These are phyloP conservation scores for Hydractinia echinata DNA, from an alignment of 30 jellyfish, hydroid and myxozoan genomes.

Conservation along the genomic window DNA sequence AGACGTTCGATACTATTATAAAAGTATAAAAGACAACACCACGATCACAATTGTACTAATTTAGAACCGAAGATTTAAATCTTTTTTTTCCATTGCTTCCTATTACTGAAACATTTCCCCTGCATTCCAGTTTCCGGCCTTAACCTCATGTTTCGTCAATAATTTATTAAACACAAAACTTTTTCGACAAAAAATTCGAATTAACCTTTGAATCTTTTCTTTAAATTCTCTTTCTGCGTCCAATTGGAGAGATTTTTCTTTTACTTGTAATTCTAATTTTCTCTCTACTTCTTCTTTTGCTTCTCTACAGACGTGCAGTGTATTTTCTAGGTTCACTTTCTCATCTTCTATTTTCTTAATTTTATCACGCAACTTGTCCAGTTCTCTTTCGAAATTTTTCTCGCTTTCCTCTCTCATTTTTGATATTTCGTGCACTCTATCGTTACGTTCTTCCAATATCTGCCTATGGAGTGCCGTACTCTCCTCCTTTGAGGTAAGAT, in stretches of 20 bases:
- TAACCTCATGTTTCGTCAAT: no score
- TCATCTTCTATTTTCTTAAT: neutral
- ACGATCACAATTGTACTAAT: no score
- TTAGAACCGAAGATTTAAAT: no score
- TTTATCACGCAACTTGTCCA: neutral
- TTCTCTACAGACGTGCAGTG: neutral
- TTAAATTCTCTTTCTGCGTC: neutral
- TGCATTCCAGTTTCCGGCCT: no score
- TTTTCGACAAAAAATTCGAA: no score
- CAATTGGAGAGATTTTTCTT: no score
- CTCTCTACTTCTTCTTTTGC: neutral
- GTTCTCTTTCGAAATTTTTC: neutral
- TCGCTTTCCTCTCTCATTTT: constrained; percentile 7
- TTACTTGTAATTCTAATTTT: no score
- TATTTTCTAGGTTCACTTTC: neutral
- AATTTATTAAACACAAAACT: no score
- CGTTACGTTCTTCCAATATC: constrained; percentile 39
- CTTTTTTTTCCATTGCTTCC: no score
- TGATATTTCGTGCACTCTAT: neutral
- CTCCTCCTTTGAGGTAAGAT: constrained; percentile 45
- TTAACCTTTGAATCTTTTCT: neutral
- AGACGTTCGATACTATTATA: no score
- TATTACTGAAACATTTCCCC: no score
- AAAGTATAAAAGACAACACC: no score
- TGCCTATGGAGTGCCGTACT: constrained; percentile 49